Base-by-base conservation (phyloP, 2,797 vertebrate genomes). In the Lerista edwardsae region DNA sequence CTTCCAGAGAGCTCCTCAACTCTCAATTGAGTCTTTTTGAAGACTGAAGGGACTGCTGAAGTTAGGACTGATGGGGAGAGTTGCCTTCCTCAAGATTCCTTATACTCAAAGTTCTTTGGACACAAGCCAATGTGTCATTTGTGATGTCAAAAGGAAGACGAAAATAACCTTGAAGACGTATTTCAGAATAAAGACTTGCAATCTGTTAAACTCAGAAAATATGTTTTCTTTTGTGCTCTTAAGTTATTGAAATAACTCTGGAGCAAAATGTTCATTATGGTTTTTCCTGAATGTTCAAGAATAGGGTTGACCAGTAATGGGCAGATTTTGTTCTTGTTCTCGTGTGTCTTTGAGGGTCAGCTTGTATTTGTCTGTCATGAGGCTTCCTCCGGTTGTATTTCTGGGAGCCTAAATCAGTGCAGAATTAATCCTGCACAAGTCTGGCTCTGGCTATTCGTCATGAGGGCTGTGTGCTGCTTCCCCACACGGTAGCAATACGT, bases 101-200 rank as follows among this genome's bases (percentile, higher is more conserved):
- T 57, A 21, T 21, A 17, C 55, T 21, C 21, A 21, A 4, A 57
- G 55, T 19, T 21, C 55, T 21, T 21, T 57, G 55, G 55, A 21
- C 21, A 57, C 21, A 57, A 57, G 55, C 55, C 21, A 21, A 57
- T 21, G 8, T 3, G n/a, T 64, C 23, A 84, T 88, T 89, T 90
- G 90, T 84, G 57, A 67, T 11, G 87, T 76, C 65, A 85, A 67
- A 79, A 82, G 19, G 87, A 41, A 21, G 4, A 78, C 76, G 77
- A 81, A 36, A 84, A 68, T 61, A 61, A 87, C 79, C 44, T 31
- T 79, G 68, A 76, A 90, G 59, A 84, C 83, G 83, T 44, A 81
- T 67, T 31, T 69, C 8, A 84, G 6, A 79, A 77, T 74, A 69
- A 74, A 19, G 17, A 88, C 47, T 88, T 84, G 25, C 41, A 59